These are phyloP conservation scores for Sandelia bainsii DNA, from an alignment of 2,797 vertebrate species.

Conservation along the genomic window DNA sequence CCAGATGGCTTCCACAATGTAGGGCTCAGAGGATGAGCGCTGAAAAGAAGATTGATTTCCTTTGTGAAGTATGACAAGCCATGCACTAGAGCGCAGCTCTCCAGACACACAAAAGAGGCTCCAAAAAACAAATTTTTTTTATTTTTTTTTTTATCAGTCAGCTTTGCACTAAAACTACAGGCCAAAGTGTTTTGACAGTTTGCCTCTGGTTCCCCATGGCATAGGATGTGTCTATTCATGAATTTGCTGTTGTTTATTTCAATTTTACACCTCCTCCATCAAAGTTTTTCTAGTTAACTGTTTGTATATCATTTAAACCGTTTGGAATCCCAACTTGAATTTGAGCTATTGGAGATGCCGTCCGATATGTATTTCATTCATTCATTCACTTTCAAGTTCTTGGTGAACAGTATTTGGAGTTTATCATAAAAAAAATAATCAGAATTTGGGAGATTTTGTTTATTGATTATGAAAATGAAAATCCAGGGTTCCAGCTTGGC, in stretches of 20 bases:
- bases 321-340: conserved; percentile 15
- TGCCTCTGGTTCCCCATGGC: conserved; percentile 45
- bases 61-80: conserved; percentile 83
- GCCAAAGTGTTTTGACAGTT: conserved; percentile 43
- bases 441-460: background rate
- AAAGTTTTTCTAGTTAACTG: conserved; percentile 33
- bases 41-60: conserved; percentile 87
- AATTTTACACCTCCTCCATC: conserved; percentile 42
- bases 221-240: conserved; percentile 50
- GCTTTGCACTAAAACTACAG: conserved; percentile 57
- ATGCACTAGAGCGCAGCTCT: conserved; percentile 76
- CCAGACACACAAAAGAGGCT: conserved; percentile 76
- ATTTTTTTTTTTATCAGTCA: conserved; percentile 58
- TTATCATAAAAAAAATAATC: background rate
- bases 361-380: background rate
- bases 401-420: background rate
- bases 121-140: conserved; percentile 69
- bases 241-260: conserved; percentile 32
- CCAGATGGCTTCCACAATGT: conserved; percentile 82
- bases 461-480: conserved; percentile 25
- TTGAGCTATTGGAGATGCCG: background rate
- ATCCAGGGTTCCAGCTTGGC: background rate
- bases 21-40: conserved; percentile 78
- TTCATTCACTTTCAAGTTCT: background rate
- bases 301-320: conserved; percentile 21